Evolutionary conservation across 2,797 vertebrate species (phyloP), one percentile per base, ranked within the genome.

Genomic region (Sebastes oblongus): DNA sequence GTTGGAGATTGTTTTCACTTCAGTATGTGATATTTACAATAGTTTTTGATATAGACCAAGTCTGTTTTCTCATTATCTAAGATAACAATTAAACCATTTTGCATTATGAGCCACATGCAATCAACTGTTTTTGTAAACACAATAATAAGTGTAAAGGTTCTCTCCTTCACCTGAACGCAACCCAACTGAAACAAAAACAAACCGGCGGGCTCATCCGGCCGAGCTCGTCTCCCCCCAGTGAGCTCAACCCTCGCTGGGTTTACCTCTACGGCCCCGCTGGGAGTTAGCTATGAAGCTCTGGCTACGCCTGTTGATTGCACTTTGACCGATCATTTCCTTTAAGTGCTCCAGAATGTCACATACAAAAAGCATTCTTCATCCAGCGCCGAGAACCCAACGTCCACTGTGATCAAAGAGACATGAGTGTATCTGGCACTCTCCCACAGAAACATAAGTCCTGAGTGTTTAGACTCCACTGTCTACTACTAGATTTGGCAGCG

Each of bases 301-400:
- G 74, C 86, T 82, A 81, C 78, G 92, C 82, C 91, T 93, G 93
- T 86, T 94, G 92, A 93, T 93, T 95, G 92, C 92, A 92, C 93
- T 95, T 94, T 95, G 94, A 93, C 93, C 87, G 84, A 91, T 94
- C 91, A 91, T 93, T 94, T 95, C 92, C 93, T 93, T 86, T 75
- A 91, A 92, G 90, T 89, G 86, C 92, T 92, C 82, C 91, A 90
- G 88, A 91, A 91, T 91, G 94, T 93, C 94, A 94, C 93, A 94
- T 91, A 91, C 82, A 92, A 89, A 87, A 90, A 84, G 74, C 89
- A 93, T 93, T 93, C 88, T 87, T 95, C 93, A 93, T 83, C 67
- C 82, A 70, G 81, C 9, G 36, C 59, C 46, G 61, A 79, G 81
- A 69, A 62, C 16, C 75, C 72, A 30, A 60, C 59, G 36, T 90